A percentile compares a stretch with the other conserved stretches of the same genome.
Conservation (phyloP, 2,113 vertebrate species). For the Podilymbus podiceps region DNA sequence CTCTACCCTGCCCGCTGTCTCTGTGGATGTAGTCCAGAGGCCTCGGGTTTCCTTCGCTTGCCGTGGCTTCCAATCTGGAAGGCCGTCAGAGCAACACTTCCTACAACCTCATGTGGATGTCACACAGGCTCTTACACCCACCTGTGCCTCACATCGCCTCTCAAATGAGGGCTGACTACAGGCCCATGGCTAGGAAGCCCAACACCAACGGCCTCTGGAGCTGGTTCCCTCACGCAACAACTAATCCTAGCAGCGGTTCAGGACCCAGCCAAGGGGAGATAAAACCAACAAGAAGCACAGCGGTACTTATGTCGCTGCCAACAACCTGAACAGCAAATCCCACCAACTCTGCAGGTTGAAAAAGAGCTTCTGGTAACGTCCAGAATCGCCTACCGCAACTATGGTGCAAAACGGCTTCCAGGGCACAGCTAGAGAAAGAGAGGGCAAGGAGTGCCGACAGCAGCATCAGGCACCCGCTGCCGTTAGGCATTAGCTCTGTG, state of each 20-base stretch:
- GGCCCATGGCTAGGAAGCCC: neutral
- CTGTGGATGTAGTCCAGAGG: neutral
- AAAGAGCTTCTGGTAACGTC: fast-evolving
- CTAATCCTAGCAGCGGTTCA: neutral
- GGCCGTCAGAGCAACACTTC: neutral
- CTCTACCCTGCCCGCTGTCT: neutral
- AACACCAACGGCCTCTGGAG: fast-evolving
- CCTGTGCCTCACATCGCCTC: fast-evolving
- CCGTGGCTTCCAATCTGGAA: fast-evolving
- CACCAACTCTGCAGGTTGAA: neutral
- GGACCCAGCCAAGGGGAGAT: neutral
- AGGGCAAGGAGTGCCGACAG: neutral
- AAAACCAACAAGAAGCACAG: neutral
- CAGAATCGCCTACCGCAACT: neutral
- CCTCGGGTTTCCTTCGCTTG: fast-evolving
- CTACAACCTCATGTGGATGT: fast-evolving
- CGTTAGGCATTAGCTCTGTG: neutral
- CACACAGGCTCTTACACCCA: neutral
- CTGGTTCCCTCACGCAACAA: neutral
- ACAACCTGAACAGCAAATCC: neutral
- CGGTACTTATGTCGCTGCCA: fast-evolving
- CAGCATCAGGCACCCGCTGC: no score
- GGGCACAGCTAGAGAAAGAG: neutral
- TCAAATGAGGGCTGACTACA: fast-evolving
- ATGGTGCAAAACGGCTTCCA: neutral